Base-by-base conservation (phyloP, 2,888 invertebrate species). In the Dicranocentrus wangi region DNA sequence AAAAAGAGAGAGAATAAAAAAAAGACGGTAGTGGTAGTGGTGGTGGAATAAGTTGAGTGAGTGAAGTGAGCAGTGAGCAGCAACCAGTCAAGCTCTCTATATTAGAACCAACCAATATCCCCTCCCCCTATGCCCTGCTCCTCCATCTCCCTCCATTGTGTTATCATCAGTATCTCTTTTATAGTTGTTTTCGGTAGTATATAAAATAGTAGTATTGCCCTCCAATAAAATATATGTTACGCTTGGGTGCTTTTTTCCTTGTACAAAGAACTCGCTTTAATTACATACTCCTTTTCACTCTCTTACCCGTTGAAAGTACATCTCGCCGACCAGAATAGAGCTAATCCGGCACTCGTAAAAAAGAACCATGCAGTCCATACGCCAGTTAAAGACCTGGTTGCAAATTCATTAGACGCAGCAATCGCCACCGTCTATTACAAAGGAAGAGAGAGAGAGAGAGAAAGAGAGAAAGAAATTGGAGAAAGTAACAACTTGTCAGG, bases 311-410 rank as follows among this genome's bases (percentile, higher is more conserved):
- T 85, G 82, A 85, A 86, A 21, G 85, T 86, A 65, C 85, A 86
- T 51, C 84, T 66, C n/a, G 82, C 69, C 47, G 86, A 86, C 86
- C 86, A 86, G 55, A 85, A 85, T 3, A 86, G 77, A 63, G 84
- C 83, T 58, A 86, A 71, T 39, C 83, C 85, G 28, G 85, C 85
- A 55, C 85, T 82, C 81, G 85, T 85, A 79, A 86, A 84, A 75
- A 86, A 86, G 77, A 86, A 85, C 85, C 85, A 86, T 15, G 86
- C 85, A 53, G 86, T 86, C 86, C 86, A 86, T 19, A 86, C 81
- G 15, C 86, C 86, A 8, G 86, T 86, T 21, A 86, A 79, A 15
- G 84, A 85, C 71, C 85, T 77, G 1, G 86, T 84, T 7, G 86
- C 83, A 71, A 83, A 86, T 61, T 85, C 85, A 82, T 83, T 76